These are phyloP conservation scores for Tenrec ecaudatus DNA, from an alignment of 2,113 vertebrate genomes.

Conservation along the genomic window DNA sequence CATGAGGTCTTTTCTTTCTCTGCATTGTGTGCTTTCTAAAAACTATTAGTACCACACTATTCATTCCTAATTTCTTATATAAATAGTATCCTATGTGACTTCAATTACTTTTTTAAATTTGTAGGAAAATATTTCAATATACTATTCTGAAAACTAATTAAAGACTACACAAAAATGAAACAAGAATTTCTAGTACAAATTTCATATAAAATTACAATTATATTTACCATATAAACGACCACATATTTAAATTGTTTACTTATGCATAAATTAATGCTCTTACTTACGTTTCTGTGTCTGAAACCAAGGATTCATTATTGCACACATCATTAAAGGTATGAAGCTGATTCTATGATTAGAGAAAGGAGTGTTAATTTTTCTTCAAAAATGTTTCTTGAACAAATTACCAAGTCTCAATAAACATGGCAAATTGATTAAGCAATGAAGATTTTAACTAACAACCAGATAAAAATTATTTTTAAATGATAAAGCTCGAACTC, in stretches of 20 bases:
- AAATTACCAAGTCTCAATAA: not conserved
- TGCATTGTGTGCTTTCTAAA: slow-evolving; percentile 17
- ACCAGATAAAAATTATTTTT: slow-evolving; percentile 31
- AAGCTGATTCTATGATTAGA: slow-evolving; percentile 94
- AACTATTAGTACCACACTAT: slow-evolving; percentile 21
- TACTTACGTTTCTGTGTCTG: slow-evolving; percentile 99
- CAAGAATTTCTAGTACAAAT: not conserved
- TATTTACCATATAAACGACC: slow-evolving; percentile 25
- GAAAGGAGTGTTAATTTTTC: slow-evolving; percentile 78
- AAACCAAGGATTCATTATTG: slow-evolving; percentile 99
- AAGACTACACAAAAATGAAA: slow-evolving; percentile 4
- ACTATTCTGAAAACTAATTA: not conserved
- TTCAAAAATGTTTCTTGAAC: slow-evolving; percentile 63
- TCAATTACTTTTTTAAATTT: not conserved
- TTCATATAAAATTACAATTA: slow-evolving; percentile 43
- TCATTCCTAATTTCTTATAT: slow-evolving; percentile 7
- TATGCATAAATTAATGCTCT: slow-evolving; percentile 23
- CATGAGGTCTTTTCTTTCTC: slow-evolving; percentile 21
- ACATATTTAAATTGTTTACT: not conserved
- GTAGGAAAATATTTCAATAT: not conserved
- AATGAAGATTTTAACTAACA: not conserved
- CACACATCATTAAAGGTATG: slow-evolving; percentile 99
- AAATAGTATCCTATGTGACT: not conserved
- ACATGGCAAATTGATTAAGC: not conserved
- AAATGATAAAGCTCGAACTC: not conserved